Percentiles rank a stretch among this genome's conserved stretches.
Evolutionary conservation across 2,113 vertebrate species (phyloP).

Genomic region (Brienomyrus longianalis): DNA sequence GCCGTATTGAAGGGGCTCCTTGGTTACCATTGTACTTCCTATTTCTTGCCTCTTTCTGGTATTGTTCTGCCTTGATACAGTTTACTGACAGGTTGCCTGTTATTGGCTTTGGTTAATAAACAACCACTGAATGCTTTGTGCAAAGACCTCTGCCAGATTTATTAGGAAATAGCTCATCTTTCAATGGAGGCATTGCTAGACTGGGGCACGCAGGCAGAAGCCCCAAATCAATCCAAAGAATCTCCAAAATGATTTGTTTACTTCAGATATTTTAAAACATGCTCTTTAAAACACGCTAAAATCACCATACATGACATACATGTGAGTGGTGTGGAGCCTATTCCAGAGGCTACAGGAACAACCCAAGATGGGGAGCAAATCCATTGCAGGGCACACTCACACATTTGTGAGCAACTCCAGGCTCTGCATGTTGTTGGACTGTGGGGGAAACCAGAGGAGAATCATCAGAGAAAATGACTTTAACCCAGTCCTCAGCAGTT

Average conservation of each 20-base stretch:
- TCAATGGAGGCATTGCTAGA: neutral
- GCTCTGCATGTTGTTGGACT: too few relatives aligned
- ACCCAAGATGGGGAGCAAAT: too few relatives aligned
- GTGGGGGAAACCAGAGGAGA: too few relatives aligned
- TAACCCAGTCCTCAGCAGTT: too few relatives aligned
- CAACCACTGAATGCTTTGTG: neutral
- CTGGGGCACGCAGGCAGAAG: neutral
- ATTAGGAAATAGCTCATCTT: neutral
- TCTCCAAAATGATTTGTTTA: neutral
- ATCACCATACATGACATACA: too few relatives aligned
- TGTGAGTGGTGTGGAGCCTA: too few relatives aligned
- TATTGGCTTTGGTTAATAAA: neutral
- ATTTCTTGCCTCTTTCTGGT: neutral
- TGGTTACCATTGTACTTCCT: neutral
- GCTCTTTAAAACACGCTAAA: too few relatives aligned
- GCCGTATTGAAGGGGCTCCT: neutral
- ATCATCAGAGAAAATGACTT: too few relatives aligned
- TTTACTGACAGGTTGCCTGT: neutral
- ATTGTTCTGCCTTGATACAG: neutral
- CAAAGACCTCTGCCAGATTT: neutral
- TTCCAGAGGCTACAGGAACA: too few relatives aligned
- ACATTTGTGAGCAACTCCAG: too few relatives aligned
- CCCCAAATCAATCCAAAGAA: neutral
- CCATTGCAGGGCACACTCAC: too few relatives aligned
- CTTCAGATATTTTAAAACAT: neutral